Base-by-base conservation (phyloP, 1,140 invertebrate species). In the Diabrotica virgifera region DNA sequence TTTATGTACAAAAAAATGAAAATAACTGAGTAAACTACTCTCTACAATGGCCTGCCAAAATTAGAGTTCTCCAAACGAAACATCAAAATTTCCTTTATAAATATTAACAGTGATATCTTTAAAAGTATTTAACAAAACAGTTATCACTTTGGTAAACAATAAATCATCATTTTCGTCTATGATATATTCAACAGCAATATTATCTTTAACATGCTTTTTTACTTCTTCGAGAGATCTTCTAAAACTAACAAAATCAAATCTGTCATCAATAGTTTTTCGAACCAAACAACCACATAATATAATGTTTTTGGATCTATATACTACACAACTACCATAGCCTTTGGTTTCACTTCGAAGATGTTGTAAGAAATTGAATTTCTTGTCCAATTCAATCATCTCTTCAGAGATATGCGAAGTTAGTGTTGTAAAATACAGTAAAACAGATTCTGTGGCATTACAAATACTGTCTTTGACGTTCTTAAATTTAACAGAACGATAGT, bases 391-490 rank as follows among this genome's bases (percentile, higher is more conserved):
- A 35, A 46, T 11, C 59, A 77, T 74, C 37, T 68, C 73, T 11
- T 71, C 63, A 14, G 75, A 68, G 13, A 66, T 36, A 38, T 65
- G 9, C 24, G 67, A 72, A 54, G 70, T 65, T 66, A 65, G 63
- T 3, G 68, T 63, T 5, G 72, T 61, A 13, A 77, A 71, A 67
- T 76, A 77, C 11, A 77, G 7, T 14, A 76, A 70, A 36, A 72
- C 58, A 7, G 76, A 74, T 7, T 57, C 60, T 9, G 6, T 46
- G 40, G 40, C 0, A 11, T 68, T 46, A 10, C 8, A n/a, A 46
- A 46, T 8, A 5, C n/a, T 10, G 40, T 46, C 40, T 8, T 46
- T 46, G 8, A 10, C n/a, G 5, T 46, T 8, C 8, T 46, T 8
- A n/a, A 46, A 2, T 46, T 46, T 46, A 3, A 46, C n/a, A 10